Conservation (phyloP, 2,113 vertebrate species). For the Ochotona princeps region DNA sequence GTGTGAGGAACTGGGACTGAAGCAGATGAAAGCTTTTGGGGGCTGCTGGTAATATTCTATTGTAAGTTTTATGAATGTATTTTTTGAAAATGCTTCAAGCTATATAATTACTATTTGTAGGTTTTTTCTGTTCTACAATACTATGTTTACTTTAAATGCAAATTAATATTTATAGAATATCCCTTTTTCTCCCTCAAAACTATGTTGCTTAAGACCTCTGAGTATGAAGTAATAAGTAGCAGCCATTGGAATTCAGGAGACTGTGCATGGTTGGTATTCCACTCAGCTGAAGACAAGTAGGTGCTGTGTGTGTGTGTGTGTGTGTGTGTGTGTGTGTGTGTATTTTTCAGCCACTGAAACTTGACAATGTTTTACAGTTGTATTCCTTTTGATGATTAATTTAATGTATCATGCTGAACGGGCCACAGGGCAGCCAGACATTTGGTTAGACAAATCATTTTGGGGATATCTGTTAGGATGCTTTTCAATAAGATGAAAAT, state of each 20-base stretch:
- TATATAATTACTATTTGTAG: background rate
- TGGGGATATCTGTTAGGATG: background rate
- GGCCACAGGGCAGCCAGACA: background rate
- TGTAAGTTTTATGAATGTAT: background rate
- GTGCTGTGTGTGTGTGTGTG: background rate
- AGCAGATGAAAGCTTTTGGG: background rate
- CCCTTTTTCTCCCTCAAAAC: slow-evolving; percentile 30
- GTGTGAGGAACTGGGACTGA: background rate
- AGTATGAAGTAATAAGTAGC: background rate
- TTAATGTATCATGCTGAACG: slow-evolving; percentile 32
- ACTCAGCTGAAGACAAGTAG: background rate
- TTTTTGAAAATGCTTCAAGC: slow-evolving; percentile 28
- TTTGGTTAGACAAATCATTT: background rate
- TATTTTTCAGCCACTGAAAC: background rate
- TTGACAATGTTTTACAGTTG: slow-evolving; percentile 21
- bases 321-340: background rate
- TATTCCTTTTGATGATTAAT: background rate
- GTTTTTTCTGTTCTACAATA: background rate
- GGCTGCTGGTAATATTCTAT: background rate
- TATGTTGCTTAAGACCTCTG: background rate
- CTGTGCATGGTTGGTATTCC: background rate
- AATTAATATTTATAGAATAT: background rate
- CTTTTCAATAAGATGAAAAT: slow-evolving; percentile 36
- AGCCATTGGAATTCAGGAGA: background rate
- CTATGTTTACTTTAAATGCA: slow-evolving; percentile 3